Conservation (phyloP, 2,888 invertebrate genomes). For the Gymnocheta viridis region DNA sequence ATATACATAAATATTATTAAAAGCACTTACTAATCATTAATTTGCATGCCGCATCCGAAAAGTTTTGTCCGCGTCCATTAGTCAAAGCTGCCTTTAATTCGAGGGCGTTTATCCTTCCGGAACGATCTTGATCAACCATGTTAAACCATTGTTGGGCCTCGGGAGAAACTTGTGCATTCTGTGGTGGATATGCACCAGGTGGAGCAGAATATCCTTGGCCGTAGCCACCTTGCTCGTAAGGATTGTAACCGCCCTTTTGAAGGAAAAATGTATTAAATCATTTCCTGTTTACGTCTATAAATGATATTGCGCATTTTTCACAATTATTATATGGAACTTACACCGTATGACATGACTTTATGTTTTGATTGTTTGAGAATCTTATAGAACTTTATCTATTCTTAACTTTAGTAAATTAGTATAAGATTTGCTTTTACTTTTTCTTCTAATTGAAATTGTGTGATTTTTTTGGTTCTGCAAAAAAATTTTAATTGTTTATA, state of each 20-base stretch:
- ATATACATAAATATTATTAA: not conserved
- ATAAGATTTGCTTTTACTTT: not conserved
- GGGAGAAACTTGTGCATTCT: conserved; percentile 85
- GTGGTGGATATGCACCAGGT: conserved; percentile 80
- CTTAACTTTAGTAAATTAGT: not conserved
- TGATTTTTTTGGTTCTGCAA: conserved; percentile 30
- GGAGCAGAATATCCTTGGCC: conserved; percentile 77
- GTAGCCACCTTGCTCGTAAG: conserved; percentile 63
- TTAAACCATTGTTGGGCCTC: conserved; percentile 92
- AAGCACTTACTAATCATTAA: conserved; percentile 87
- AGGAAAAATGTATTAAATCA: not conserved
- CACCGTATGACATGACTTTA: conserved; percentile 75
- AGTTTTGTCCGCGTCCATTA: conserved; percentile 90
- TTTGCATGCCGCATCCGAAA: conserved; percentile 90
- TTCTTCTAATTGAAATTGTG: conserved; percentile 30
- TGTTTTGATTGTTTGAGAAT: not conserved
- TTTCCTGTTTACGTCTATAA: not conserved
- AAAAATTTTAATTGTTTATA: conserved; percentile 18
- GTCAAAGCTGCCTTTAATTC: conserved; percentile 92
- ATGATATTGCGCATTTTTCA: not conserved
- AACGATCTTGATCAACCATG: conserved; percentile 91
- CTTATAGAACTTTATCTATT: not conserved
- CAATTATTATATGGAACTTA: conserved; percentile 71
- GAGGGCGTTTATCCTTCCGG: conserved; percentile 89
- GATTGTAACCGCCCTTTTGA: conserved; percentile 67